Evolutionary conservation across 2,888 invertebrate species (phyloP).

Genomic region (Luperina testacea): DNA sequence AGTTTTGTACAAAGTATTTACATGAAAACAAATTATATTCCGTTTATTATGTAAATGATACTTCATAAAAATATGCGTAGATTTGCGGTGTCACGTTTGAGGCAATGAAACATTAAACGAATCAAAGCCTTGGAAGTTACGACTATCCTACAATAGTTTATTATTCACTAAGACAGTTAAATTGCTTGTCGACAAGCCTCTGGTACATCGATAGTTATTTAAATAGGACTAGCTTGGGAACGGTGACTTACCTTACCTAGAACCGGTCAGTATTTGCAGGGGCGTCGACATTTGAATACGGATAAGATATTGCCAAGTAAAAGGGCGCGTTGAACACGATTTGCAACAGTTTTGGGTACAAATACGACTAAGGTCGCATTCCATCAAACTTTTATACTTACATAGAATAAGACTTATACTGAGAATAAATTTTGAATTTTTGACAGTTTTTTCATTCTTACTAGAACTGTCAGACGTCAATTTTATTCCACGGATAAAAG

Average conservation of each 20-base stretch:
- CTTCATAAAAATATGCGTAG: constrained; percentile 1
- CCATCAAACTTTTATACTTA: no score
- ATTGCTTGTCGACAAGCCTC: constrained; percentile 17
- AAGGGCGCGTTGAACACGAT: constrained; percentile 49
- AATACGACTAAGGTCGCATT: neutral
- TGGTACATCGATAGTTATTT: constrained; percentile 38
- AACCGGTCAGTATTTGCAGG: constrained; percentile 68
- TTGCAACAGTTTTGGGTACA: constrained; percentile 24
- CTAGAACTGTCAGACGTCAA: no score
- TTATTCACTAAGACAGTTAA: constrained; percentile 14
- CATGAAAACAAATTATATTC: constrained; percentile 7
- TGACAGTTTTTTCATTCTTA: no score
- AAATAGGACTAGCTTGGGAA: constrained; percentile 49
- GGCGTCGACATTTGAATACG: constrained; percentile 67
- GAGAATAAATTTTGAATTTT: no score
- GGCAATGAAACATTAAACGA: neutral
- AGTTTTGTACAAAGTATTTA: constrained; percentile 8
- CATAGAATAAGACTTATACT: no score
- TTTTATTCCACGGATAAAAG: no score
- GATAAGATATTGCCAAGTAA: constrained; percentile 54
- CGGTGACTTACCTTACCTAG: constrained; percentile 49
- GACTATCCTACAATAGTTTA: constrained; percentile 5
- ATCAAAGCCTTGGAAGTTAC: constrained; percentile 5
- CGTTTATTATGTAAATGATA: neutral
- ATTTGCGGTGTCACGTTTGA: constrained; percentile 6